phyloP scores from a whole-genome alignment of 1,140 invertebrate species.

The Chrysomallon squamiferum region DNA sequence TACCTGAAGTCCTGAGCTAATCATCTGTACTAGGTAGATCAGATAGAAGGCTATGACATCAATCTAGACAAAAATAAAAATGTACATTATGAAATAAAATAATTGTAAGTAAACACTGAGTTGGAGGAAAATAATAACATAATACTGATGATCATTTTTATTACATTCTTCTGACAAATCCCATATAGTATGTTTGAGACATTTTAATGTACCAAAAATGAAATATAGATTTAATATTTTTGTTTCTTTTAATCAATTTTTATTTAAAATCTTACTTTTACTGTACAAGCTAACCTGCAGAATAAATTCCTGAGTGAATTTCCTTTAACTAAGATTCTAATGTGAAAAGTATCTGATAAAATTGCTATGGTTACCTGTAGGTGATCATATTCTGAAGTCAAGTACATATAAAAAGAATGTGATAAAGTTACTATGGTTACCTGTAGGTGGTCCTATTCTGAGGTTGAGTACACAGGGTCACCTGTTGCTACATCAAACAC shows the following conservation, averaged over 20 bases:
- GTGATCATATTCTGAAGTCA: no score
- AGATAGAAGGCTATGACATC: conserved; percentile 95
- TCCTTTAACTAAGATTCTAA: neutral
- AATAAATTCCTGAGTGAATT: neutral
- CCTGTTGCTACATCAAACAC: conserved; percentile 95
- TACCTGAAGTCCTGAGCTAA: conserved; percentile 80
- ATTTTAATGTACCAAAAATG: no score
- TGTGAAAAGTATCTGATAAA: neutral
- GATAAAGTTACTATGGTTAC: no score
- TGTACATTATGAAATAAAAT: neutral
- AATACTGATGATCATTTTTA: no score
- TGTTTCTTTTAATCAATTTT: no score
- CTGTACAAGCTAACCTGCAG: neutral
- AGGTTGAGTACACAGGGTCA: conserved; percentile 78
- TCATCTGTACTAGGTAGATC: conserved; percentile 97
- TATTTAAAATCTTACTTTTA: neutral
- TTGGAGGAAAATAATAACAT: neutral
- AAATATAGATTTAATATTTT: neutral
- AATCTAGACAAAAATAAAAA: conserved; percentile 72
- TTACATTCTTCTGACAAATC: no score
- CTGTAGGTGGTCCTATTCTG: conserved; percentile 89
- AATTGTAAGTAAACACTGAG: neutral
- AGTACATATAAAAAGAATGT: neutral
- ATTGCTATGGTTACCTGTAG: no score
- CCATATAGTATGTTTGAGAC: no score